Evolutionary conservation across 2,797 vertebrate genomes (phyloP).

Genomic region (Nothura maculosa): DNA sequence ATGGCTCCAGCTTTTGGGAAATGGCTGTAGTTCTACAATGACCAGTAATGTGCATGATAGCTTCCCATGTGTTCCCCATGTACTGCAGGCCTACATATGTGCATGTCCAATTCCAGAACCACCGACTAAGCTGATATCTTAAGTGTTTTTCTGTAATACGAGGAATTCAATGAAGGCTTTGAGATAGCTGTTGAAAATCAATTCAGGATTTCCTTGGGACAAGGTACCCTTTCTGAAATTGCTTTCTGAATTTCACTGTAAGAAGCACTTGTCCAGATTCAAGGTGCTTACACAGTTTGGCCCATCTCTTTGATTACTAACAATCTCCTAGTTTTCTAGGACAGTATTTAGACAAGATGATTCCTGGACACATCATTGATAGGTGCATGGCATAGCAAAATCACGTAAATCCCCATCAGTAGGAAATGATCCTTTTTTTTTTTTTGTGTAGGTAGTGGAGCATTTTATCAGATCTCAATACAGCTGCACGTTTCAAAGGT

Average conservation of each 20-base stretch:
- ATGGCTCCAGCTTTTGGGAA: not conserved
- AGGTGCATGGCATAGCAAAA: too few relatives aligned
- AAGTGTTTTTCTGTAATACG: not conserved
- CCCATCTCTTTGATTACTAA: not conserved
- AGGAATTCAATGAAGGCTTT: not conserved
- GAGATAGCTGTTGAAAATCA: not conserved
- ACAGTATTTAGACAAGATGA: too few relatives aligned
- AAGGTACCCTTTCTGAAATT: not conserved
- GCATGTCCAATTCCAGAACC: not conserved
- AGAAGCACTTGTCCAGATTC: not conserved
- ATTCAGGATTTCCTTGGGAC: not conserved
- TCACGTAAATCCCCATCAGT: not conserved
- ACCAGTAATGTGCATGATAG: not conserved
- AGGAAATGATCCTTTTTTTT: not conserved
- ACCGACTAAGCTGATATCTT: not conserved
- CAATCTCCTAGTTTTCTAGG: too few relatives aligned
- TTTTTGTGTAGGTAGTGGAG: not conserved
- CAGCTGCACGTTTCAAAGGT: not conserved
- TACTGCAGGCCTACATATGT: not conserved
- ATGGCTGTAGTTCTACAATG: not conserved
- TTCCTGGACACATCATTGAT: too few relatives aligned
- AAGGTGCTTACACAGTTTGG: not conserved
- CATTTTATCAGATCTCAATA: not conserved
- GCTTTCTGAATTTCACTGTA: not conserved
- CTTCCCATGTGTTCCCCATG: not conserved